These are phyloP conservation scores for Ormyrus thymus DNA, from an alignment of 2,888 invertebrate genomes.

Conservation along the genomic window DNA sequence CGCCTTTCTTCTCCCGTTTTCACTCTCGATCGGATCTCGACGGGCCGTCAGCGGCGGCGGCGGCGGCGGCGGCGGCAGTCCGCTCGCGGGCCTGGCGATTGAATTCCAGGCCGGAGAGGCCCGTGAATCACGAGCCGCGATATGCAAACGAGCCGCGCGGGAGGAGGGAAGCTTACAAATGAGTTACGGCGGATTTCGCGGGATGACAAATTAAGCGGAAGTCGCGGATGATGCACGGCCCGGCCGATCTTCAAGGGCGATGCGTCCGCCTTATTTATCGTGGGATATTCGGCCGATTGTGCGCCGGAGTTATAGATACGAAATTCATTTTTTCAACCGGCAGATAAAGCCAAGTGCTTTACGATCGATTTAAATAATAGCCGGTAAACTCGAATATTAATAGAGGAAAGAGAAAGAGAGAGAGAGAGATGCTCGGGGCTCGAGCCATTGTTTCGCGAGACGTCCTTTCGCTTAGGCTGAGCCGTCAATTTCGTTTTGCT, in stretches of 20 bases:
- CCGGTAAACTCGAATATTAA: background rate
- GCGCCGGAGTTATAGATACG: no score
- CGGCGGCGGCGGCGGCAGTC: background rate
- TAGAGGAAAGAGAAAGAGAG: background rate
- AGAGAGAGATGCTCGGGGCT: no score
- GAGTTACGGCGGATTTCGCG: background rate
- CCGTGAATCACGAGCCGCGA: slow-evolving; percentile 29
- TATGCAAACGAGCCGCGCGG: slow-evolving; percentile 35
- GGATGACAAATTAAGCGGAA: slow-evolving; percentile 45
- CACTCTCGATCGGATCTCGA: slow-evolving; percentile 20
- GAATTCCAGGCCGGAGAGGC: slow-evolving; percentile 36
- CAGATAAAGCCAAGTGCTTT: background rate
- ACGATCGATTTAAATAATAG: background rate
- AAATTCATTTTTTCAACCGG: background rate
- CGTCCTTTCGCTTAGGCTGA: no score
- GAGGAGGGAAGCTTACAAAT: slow-evolving; percentile 23
- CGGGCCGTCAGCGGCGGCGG: slow-evolving; percentile 3
- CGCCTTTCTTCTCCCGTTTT: slow-evolving; percentile 23
- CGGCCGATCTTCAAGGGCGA: slow-evolving; percentile 6
- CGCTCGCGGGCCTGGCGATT: slow-evolving; percentile 25
- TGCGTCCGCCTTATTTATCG: slow-evolving; percentile 30
- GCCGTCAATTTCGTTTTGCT: background rate
- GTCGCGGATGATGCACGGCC: background rate
- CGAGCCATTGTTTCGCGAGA: no score
- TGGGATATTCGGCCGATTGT: background rate